A percentile compares a stretch with the other conserved stretches of the same genome.
These are phyloP conservation scores for Melipona beecheii DNA, from an alignment of 2,888 invertebrate species.

Conservation along the genomic window DNA sequence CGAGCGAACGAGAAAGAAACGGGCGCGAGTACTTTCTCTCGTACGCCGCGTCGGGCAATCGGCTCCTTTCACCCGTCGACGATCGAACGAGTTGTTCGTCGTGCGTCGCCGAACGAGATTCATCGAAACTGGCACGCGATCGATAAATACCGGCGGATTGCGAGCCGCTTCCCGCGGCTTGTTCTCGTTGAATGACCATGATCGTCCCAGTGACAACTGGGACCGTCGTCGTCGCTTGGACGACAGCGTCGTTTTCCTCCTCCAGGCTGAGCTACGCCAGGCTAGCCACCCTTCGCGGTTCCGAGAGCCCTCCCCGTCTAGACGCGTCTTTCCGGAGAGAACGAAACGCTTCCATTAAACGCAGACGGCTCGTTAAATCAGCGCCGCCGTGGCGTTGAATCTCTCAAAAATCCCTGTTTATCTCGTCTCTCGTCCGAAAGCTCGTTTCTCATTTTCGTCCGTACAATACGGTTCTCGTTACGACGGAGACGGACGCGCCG, in stretches of 20 bases:
- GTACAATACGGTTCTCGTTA: neutral
- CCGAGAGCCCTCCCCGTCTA: slow-evolving; percentile 20
- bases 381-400: slow-evolving; percentile 15
- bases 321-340: neutral
- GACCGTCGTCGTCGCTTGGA: too few species aligned
- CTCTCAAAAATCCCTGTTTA: slow-evolving; percentile 39
- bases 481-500: neutral
- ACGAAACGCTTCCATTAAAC: slow-evolving; percentile 40
- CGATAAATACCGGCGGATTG: slow-evolving; percentile 5
- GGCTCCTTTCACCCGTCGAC: neutral
- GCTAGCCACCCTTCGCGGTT: slow-evolving; percentile 28
- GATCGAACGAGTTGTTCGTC: neutral
- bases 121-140: neutral
- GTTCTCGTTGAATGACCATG: neutral
- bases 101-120: neutral
- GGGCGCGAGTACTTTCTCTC: neutral
- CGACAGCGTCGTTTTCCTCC: too few species aligned
- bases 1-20: slow-evolving; percentile 9
- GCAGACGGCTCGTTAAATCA: slow-evolving; percentile 42
- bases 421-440: slow-evolving; percentile 23
- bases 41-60: neutral
- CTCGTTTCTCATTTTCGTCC: neutral
- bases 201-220: neutral
- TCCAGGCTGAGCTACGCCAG: too few species aligned
- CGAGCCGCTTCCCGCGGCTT: neutral